Evolutionary conservation across 2,888 invertebrate genomes (phyloP), one percentile per base, ranked within the genome.

Genomic region (Nemapogon koenigi): DNA sequence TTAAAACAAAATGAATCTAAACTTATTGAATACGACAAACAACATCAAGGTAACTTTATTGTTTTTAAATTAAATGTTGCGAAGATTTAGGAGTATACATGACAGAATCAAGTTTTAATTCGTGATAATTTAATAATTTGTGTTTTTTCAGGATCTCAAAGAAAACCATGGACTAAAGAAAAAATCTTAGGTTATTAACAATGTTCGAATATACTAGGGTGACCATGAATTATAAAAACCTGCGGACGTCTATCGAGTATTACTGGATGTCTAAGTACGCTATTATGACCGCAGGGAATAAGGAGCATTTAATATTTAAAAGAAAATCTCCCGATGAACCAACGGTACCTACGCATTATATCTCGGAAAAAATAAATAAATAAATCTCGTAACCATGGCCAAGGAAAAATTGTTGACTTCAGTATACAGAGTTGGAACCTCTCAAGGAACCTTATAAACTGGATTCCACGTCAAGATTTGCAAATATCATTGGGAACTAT

Each of bases 281-380:
- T 14, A 16, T 40, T 11, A 37, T 42, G 30, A 28, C 10, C 29
- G 32, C 25, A 10, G 16, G 13, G 6, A 17, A 35, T 3, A 29
- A n/a, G 15, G 40, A 42, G 3, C 36, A 37, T 30, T 22, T 42
- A 27, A 40, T 42, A 19, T 16, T 42, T 4, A 42, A 39, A 37
- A 41, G 28, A 25, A 11, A 37, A 2, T 29, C 15, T 28, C 29
- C 38, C 13, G 39, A 39, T 1, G 26, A 26, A 29, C 39, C 43
- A 16, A 39, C 41, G 3, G 27, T 41, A 3, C n/a, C n/a, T n/a
- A n/a, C 29, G 32, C 11, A 17, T 43, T 14, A 31, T 43, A 31
- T 28, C 40, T 8, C 2, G 28, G n/a, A 38, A 43, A 30, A 35
- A 39, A 48, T 47, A 15, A 48, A 50, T 41, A 33, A 43, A 19